phyloP scores from a whole-genome alignment of 2,888 invertebrate species.

The Amphipoea oculea region DNA sequence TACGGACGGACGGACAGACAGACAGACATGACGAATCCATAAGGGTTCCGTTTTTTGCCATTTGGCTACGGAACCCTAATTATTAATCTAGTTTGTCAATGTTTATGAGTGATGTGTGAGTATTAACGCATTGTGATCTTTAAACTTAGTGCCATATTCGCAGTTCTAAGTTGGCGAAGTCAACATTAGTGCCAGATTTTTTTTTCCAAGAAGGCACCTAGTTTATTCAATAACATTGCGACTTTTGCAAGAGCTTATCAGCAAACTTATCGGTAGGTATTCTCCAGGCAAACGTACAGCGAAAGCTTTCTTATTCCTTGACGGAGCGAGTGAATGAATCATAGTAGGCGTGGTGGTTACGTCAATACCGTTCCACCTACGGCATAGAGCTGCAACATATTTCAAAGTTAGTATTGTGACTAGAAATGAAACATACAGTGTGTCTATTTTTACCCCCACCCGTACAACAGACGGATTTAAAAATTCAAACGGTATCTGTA shows the following conservation, averaged over 20 bases:
- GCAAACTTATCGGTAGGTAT: not conserved
- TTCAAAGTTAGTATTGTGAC: slow-evolving; percentile 19
- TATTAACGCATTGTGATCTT: not conserved
- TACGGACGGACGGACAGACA: no score
- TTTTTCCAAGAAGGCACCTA: not conserved
- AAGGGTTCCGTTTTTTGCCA: no score
- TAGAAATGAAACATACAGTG: slow-evolving; percentile 25
- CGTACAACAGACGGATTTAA: not conserved
- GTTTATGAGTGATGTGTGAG: not conserved
- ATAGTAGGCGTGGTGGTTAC: slow-evolving; percentile 61
- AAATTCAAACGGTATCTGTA: not conserved
- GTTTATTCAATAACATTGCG: not conserved
- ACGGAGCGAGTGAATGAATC: slow-evolving; percentile 52
- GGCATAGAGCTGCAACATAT: slow-evolving; percentile 34
- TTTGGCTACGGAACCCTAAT: no score
- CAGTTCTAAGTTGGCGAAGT: no score
- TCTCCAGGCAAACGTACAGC: not conserved
- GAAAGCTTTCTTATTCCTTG: slow-evolving; percentile 44
- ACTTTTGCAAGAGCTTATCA: not conserved
- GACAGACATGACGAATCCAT: no score
- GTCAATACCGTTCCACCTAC: slow-evolving; percentile 56
- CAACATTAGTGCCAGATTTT: not conserved
- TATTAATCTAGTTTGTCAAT: not conserved
- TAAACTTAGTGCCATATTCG: not conserved
- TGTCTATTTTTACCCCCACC: slow-evolving; percentile 6